phyloP scores from a whole-genome alignment of 2,888 invertebrate species.

The Sesamia inferens region DNA sequence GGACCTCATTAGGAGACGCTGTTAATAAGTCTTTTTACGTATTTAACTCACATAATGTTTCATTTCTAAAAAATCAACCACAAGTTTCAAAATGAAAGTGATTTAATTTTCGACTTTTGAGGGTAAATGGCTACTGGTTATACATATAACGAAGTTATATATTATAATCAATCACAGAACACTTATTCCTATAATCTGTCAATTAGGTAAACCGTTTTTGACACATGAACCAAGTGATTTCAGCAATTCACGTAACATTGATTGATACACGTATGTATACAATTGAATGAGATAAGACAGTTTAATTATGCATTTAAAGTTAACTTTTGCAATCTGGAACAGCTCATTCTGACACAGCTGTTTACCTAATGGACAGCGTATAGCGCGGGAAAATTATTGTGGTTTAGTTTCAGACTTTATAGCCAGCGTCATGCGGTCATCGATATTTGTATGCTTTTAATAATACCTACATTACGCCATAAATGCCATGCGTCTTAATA shows the following conservation, averaged over 20 bases:
- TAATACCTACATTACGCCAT: constrained; percentile 21
- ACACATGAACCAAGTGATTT: too few species aligned
- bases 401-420: neutral
- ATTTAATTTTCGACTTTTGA: neutral
- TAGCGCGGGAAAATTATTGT: neutral
- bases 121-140: constrained; percentile 4
- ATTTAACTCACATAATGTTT: neutral
- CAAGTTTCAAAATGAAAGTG: neutral
- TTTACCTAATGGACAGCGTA: too few species aligned
- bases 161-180: too few species aligned
- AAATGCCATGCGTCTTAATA: constrained; percentile 45
- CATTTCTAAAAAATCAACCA: constrained; percentile 1
- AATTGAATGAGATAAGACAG: too few species aligned
- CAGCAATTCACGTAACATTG: too few species aligned
- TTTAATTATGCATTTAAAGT: too few species aligned
- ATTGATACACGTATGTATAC: too few species aligned
- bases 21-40: neutral
- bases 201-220: too few species aligned
- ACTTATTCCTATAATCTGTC: neutral
- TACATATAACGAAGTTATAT: neutral
- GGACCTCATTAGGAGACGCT: neutral
- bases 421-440: neutral
- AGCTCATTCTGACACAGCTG: too few species aligned
- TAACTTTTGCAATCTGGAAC: too few species aligned
- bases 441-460: constrained; percentile 25